These are phyloP conservation scores for Callospermophilus lateralis DNA, from an alignment of 2,113 vertebrate species.

Conservation along the genomic window DNA sequence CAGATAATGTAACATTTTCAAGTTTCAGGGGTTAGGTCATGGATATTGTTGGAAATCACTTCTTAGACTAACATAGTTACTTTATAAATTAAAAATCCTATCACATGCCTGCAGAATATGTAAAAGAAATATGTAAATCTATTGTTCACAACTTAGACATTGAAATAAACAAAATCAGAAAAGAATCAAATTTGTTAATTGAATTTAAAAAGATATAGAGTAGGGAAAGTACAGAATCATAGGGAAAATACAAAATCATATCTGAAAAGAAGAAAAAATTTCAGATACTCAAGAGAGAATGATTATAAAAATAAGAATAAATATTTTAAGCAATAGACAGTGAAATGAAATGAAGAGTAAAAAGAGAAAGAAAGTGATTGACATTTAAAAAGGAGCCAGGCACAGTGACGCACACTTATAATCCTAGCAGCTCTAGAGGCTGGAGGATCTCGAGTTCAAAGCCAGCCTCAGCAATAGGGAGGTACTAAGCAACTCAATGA, in stretches of 20 bases:
- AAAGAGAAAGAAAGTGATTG: background rate
- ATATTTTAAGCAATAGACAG: background rate
- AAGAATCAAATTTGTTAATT: background rate
- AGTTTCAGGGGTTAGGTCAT: background rate
- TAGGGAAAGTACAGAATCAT: background rate
- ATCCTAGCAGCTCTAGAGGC: too few relatives aligned
- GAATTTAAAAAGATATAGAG: background rate
- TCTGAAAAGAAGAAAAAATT: background rate
- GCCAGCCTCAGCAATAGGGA: too few relatives aligned
- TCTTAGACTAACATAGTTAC: background rate
- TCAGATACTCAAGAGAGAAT: background rate
- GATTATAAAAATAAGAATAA: background rate
- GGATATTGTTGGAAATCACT: background rate
- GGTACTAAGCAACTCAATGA: too few relatives aligned
- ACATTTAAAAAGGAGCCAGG: background rate
- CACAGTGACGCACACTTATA: rapidly evolving
- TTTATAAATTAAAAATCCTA: background rate
- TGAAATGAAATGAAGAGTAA: background rate
- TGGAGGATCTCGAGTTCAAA: too few relatives aligned
- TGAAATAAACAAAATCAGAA: background rate
- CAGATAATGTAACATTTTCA: background rate
- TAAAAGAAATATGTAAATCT: background rate
- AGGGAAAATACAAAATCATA: background rate
- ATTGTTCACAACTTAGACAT: background rate
- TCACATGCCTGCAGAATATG: background rate